A percentile compares a stretch with the other conserved stretches of the same genome.
Conservation (phyloP, 2,113 vertebrate genomes). For the Aspidoscelis tigris region DNA sequence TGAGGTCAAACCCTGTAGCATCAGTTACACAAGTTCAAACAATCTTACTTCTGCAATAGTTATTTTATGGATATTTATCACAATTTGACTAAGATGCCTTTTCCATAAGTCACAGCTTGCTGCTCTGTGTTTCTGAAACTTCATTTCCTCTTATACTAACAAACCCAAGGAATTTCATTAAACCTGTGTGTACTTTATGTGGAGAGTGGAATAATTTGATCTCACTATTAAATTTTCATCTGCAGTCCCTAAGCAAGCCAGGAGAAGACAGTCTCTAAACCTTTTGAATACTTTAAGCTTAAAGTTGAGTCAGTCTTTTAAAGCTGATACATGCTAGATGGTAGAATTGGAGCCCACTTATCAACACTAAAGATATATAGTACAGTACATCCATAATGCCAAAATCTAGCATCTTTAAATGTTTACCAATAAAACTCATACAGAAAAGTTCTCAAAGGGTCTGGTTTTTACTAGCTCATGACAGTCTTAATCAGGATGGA, state of each 20-base stretch:
- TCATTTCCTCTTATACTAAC: slow-evolving; percentile 23
- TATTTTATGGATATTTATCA: slow-evolving; percentile 1
- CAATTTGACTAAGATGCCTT: slow-evolving; percentile 7
- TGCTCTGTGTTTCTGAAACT: slow-evolving; percentile 10
- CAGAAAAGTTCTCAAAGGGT: neutral
- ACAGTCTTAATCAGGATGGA: neutral
- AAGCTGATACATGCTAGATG: neutral
- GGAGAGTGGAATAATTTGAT: slow-evolving; percentile 10
- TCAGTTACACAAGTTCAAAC: neutral
- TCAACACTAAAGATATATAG: neutral
- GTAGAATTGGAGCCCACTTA: neutral
- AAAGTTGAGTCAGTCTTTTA: neutral
- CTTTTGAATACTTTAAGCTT: neutral
- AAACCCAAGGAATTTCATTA: slow-evolving; percentile 8
- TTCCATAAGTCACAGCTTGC: slow-evolving; percentile 1
- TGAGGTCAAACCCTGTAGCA: neutral
- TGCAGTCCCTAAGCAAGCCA: neutral
- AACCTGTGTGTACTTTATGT: neutral
- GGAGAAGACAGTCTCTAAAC: neutral
- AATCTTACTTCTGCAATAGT: slow-evolving; percentile 3
- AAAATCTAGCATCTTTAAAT: neutral
- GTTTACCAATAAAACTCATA: neutral
- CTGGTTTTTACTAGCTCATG: neutral
- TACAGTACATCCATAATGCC: neutral
- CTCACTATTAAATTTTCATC: slow-evolving; percentile 7